Percentiles rank a stretch among this genome's conserved stretches.
Conservation (phyloP, 2,888 invertebrate species). For the Drosophila infuscata region DNA sequence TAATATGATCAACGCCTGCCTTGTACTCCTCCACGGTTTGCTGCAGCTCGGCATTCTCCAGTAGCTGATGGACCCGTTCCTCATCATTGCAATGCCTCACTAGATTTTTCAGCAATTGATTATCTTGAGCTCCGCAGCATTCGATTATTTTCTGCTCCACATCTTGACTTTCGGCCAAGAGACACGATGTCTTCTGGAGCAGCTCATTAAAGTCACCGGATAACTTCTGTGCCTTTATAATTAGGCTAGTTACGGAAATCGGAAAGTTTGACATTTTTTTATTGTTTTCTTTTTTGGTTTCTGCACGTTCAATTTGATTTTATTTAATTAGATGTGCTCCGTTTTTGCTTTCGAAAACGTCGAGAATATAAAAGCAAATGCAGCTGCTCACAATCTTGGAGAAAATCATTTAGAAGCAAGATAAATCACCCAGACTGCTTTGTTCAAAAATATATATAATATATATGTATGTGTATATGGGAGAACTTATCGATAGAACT, state of each 20-base stretch:
- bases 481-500: not conserved
- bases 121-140: constrained; percentile 42
- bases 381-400: not conserved
- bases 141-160: constrained; percentile 38
- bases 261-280: constrained; percentile 17
- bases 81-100: constrained; percentile 40
- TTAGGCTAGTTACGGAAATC: constrained; percentile 13
- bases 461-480: too few relatives aligned
- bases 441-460: not conserved
- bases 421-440: not conserved
- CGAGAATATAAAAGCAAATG: not conserved
- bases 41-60: constrained; percentile 57
- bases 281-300: not conserved
- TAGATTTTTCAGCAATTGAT: constrained; percentile 55
- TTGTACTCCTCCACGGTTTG: constrained; percentile 46
- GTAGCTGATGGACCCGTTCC: constrained; percentile 38
- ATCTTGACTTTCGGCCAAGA: constrained; percentile 45
- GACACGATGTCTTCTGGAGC: constrained; percentile 19
- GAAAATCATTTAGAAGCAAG: not conserved
- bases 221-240: constrained; percentile 31
- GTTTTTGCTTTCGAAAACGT: not conserved
- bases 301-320: constrained; percentile 28
- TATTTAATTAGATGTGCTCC: not conserved
- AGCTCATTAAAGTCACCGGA: constrained; percentile 34
- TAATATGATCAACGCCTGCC: constrained; percentile 41